Conservation (phyloP, 2,797 vertebrate species). For the Xerus rutilus region DNA sequence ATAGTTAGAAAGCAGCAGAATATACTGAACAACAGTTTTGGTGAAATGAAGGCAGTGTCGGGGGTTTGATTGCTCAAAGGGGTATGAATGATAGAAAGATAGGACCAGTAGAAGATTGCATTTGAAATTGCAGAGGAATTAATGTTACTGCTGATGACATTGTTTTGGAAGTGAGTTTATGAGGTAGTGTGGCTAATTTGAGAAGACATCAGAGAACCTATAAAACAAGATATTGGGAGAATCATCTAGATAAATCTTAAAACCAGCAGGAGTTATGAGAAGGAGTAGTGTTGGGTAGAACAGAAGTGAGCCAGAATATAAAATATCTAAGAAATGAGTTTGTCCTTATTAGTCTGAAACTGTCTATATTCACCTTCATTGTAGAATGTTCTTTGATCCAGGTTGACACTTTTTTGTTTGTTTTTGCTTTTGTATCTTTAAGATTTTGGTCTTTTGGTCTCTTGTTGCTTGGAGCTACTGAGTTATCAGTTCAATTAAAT, state of each 20-base stretch:
- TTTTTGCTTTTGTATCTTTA: neutral
- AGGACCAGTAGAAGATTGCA: neutral
- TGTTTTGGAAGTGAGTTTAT: neutral
- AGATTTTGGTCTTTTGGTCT: neutral
- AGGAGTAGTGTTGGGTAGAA: neutral
- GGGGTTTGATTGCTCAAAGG: neutral
- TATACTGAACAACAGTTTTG: neutral
- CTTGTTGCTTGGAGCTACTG: neutral
- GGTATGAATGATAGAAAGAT: neutral
- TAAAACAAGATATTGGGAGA: neutral
- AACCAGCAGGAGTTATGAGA: neutral
- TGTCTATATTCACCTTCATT: neutral
- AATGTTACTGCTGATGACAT: neutral
- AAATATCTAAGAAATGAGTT: neutral
- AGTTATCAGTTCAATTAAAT: neutral
- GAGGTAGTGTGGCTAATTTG: neutral
- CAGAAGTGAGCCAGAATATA: neutral
- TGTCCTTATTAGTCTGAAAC: neutral
- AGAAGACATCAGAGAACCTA: neutral
- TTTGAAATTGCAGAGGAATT: neutral
- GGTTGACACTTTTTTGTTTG: neutral
- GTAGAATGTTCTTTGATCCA: neutral
- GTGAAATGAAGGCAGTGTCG: neutral
- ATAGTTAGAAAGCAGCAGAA: neutral
- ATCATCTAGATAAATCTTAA: conserved; percentile 10